Percentiles rank a stretch among this genome's conserved stretches.
phyloP scores from a whole-genome alignment of 2,113 vertebrate genomes.

The Rhabdomys dilectus region DNA sequence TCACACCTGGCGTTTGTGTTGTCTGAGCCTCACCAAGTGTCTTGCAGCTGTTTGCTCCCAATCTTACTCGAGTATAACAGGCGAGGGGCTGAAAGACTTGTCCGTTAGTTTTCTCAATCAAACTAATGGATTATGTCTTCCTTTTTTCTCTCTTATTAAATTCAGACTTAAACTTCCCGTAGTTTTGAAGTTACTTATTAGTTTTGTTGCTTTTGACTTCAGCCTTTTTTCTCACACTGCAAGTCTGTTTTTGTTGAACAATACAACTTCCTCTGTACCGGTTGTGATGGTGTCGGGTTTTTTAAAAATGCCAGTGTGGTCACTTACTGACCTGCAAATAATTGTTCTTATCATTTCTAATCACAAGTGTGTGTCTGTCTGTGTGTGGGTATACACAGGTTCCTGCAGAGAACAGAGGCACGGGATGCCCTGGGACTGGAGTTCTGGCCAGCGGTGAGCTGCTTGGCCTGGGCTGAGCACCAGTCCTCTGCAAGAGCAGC shows the following conservation, averaged over 20 bases:
- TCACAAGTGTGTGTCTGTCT: background rate
- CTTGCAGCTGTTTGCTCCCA: background rate
- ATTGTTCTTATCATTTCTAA: background rate
- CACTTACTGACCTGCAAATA: background rate
- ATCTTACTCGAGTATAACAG: background rate
- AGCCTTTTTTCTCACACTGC: background rate
- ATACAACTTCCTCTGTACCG: background rate
- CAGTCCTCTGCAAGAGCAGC: background rate
- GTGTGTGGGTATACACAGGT: background rate
- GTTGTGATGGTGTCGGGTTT: background rate
- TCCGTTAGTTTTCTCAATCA: background rate
- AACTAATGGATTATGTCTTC: background rate
- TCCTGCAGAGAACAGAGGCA: background rate
- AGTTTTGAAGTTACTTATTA: background rate
- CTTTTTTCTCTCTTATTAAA: background rate
- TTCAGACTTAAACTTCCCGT: background rate
- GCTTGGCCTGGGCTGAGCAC: background rate
- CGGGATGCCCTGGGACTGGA: background rate
- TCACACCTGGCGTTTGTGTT: no score
- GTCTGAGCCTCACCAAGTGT: background rate
- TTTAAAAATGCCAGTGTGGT: background rate
- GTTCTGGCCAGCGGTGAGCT: no score
- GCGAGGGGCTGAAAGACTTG: background rate
- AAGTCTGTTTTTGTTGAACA: background rate
- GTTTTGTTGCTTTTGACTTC: background rate